Base-by-base conservation (phyloP, 2,888 invertebrate species). In the Xanthia togata region DNA sequence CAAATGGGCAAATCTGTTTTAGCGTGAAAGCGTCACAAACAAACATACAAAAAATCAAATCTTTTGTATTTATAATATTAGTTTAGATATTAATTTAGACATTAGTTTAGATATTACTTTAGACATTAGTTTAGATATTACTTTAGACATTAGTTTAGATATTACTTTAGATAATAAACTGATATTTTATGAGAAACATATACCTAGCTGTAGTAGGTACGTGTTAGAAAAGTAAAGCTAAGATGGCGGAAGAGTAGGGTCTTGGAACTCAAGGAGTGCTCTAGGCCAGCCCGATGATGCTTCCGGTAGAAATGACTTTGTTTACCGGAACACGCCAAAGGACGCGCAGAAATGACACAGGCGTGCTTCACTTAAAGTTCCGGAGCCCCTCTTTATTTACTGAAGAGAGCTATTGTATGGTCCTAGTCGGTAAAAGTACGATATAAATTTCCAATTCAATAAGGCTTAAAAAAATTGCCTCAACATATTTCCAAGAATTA, bases 241-340 rank as follows among this genome's bases (percentile, higher is more conserved):
- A 53, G 23, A 69, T n/a, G 38, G 12, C 50, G 11, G 23, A 44
- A 44, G 35, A 55, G 41, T 12, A 55, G n/a, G 44, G 12, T 17
- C 41, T 41, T 0, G 12, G n/a, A 55, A 55, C 26, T 26, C 20
- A 75, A 76, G 76, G 8, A 75, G 41, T 9, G 41, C 41, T 41
- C 41, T 41, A 9, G 12, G 44, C 41, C 14, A 44, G 26, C n/a
- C 14, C 17, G 14, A 14, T 23, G 17, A 23, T 35, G 11, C 20
- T 62, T 76, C 76, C 50, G 60, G 60, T 11, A 11, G 14, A 63
- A 26, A 53, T 14, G 41, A 41, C 41, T 41, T 38, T 41, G 41
- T 41, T 41, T 41, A 41, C 75, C 53, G 23, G 53, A 35, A 35
- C 26, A 17, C 17, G 63, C 23, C 23, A 35, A 53, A 53, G 44